These are phyloP conservation scores for Xenopus borealis DNA, from an alignment of 2,113 vertebrate genomes.

Conservation along the genomic window DNA sequence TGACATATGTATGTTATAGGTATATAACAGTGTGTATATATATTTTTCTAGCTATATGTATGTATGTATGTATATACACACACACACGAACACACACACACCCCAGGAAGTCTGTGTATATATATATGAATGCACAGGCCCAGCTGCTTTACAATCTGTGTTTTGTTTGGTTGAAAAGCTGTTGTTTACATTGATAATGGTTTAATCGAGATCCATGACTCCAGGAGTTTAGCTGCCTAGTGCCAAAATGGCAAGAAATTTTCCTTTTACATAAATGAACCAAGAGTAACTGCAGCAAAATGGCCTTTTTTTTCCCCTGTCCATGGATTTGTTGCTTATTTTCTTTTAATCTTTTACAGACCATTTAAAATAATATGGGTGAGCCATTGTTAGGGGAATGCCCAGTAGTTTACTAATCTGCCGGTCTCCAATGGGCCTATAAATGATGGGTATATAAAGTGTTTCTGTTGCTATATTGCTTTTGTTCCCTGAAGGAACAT, in stretches of 20 bases:
- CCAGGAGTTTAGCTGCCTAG: not conserved
- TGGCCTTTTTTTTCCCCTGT: too few relatives aligned
- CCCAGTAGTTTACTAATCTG: too few relatives aligned
- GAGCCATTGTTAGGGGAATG: too few relatives aligned
- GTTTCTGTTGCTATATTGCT: too few relatives aligned
- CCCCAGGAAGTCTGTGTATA: not conserved
- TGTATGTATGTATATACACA: not conserved
- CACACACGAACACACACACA: not conserved
- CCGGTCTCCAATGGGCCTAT: too few relatives aligned
- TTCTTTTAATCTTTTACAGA: too few relatives aligned
- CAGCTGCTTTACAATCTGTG: not conserved
- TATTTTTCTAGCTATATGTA: constrained; percentile 10
- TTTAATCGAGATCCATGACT: not conserved
- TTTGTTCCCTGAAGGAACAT: too few relatives aligned
- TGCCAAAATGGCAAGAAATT: not conserved
- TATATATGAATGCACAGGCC: constrained; percentile 2
- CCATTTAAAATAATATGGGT: too few relatives aligned
- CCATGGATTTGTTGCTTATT: too few relatives aligned
- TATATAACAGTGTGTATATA: constrained; percentile 5
- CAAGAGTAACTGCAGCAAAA: too few relatives aligned
- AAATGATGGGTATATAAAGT: too few relatives aligned
- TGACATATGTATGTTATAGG: constrained; percentile 4
- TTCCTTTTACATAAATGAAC: too few relatives aligned
- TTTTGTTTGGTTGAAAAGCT: not conserved
- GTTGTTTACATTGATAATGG: not conserved